Conservation (phyloP, 2,888 invertebrate genomes). For the Cetonia aurata region DNA sequence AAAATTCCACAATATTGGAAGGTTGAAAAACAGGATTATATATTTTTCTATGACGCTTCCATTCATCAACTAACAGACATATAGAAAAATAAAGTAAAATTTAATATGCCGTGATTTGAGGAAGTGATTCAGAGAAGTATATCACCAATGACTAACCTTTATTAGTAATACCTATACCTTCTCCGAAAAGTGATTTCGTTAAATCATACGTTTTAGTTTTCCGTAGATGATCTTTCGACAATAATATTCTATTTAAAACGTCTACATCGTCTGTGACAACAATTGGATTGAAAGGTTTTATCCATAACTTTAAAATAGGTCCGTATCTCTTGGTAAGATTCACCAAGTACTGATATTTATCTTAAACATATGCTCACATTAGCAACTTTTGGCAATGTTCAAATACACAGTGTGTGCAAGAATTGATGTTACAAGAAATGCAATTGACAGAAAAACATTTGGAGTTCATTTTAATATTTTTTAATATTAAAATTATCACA, state of each 20-base stretch:
- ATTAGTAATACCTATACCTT: constrained; percentile 34
- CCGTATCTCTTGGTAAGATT: constrained; percentile 31
- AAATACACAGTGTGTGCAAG: not conserved
- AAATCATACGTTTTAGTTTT: constrained; percentile 34
- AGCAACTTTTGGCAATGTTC: no score
- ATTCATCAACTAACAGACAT: not conserved
- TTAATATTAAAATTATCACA: no score
- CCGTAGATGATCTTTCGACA: constrained; percentile 28
- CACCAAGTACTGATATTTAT: constrained; percentile 9
- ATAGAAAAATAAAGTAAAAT: no score
- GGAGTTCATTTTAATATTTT: no score
- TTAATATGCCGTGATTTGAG: no score
- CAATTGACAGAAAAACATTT: no score
- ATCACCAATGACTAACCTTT: constrained; percentile 3
- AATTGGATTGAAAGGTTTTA: constrained; percentile 24
- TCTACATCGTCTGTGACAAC: constrained; percentile 34
- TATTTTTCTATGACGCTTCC: constrained; percentile 17
- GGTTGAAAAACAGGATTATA: constrained; percentile 30
- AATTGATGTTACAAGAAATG: not conserved
- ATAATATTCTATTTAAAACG: constrained; percentile 16
- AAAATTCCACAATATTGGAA: constrained; percentile 12
- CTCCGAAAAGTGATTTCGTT: constrained; percentile 28
- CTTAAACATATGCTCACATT: not conserved
- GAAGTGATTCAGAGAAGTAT: not conserved
- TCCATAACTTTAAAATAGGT: constrained; percentile 31